Conservation (phyloP, 2,888 invertebrate species). For the Argyresthia goedartella region DNA sequence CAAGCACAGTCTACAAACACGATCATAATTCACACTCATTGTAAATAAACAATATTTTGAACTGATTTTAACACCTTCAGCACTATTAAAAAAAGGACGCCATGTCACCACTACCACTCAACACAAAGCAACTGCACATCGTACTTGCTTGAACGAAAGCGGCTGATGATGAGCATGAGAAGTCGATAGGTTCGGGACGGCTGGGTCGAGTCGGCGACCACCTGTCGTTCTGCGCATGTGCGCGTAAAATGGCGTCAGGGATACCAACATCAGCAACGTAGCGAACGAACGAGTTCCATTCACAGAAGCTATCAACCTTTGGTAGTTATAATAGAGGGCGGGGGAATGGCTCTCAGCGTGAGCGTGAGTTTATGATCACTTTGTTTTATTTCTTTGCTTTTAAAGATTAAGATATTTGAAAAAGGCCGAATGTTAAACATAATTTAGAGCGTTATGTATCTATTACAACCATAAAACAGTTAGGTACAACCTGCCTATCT, state of each 20-base stretch:
- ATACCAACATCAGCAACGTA: constrained; percentile 43
- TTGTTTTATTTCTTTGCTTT: no score
- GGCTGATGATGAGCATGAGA: constrained; percentile 72
- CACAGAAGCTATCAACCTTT: constrained; percentile 35
- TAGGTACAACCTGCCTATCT: no score
- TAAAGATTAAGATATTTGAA: no score
- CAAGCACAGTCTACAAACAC: constrained; percentile 75
- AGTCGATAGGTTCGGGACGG: constrained; percentile 68
- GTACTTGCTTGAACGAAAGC: constrained; percentile 67
- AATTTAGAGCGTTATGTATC: no score
- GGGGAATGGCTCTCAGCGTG: no score
- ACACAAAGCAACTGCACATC: constrained; percentile 68
- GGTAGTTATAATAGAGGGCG: not conserved
- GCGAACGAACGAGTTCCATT: constrained; percentile 22
- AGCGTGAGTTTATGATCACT: no score
- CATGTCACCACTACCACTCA: constrained; percentile 69
- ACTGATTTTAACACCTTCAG: constrained; percentile 38
- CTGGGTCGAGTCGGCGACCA: constrained; percentile 68
- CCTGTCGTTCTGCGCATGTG: constrained; percentile 73
- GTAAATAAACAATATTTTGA: constrained; percentile 58
- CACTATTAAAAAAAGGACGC: constrained; percentile 57
- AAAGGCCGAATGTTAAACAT: no score
- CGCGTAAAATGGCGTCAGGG: constrained; percentile 57
- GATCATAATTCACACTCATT: constrained; percentile 67
- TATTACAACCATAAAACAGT: no score